Conservation (phyloP, 2,797 vertebrate genomes). For the Geotrypetes seraphini region DNA sequence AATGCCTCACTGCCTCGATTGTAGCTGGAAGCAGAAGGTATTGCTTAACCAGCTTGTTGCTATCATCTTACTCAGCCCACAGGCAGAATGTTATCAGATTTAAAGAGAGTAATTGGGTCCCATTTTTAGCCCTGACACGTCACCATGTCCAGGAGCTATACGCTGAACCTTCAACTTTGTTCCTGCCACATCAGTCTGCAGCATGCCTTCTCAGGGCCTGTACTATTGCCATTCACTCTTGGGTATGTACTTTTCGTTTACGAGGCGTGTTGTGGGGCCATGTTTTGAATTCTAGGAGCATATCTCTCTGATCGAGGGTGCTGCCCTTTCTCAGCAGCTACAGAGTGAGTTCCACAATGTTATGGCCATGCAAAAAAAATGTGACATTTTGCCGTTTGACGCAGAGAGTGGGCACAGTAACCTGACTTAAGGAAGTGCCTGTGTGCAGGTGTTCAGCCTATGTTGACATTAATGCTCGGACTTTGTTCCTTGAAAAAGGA, state of each 20-base stretch:
- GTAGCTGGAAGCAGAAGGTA: too few species aligned
- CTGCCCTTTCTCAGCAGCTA: too few species aligned
- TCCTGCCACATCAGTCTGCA: not conserved
- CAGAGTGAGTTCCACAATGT: rapidly evolving
- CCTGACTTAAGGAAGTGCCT: too few species aligned
- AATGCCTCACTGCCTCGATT: too few species aligned
- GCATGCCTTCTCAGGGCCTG: not conserved
- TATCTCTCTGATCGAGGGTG: not conserved
- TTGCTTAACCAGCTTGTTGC: too few species aligned
- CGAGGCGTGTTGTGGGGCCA: not conserved
- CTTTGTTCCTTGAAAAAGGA: too few species aligned
- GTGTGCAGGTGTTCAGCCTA: too few species aligned
- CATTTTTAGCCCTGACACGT: not conserved
- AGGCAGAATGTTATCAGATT: constrained; percentile 1
- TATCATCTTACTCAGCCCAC: too few species aligned
- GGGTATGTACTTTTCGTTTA: not conserved
- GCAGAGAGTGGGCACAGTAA: too few species aligned
- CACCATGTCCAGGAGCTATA: constrained; percentile 1
- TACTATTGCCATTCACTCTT: constrained; percentile 14
- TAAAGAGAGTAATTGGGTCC: constrained; percentile 3
- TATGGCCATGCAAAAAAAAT: too few species aligned
- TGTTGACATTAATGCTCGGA: too few species aligned
- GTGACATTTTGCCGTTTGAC: too few species aligned
- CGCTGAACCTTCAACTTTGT: constrained; percentile 4
- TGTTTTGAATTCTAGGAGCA: constrained; percentile 19